phyloP scores from a whole-genome alignment of 2,797 vertebrate species.

The Lates japonicus region DNA sequence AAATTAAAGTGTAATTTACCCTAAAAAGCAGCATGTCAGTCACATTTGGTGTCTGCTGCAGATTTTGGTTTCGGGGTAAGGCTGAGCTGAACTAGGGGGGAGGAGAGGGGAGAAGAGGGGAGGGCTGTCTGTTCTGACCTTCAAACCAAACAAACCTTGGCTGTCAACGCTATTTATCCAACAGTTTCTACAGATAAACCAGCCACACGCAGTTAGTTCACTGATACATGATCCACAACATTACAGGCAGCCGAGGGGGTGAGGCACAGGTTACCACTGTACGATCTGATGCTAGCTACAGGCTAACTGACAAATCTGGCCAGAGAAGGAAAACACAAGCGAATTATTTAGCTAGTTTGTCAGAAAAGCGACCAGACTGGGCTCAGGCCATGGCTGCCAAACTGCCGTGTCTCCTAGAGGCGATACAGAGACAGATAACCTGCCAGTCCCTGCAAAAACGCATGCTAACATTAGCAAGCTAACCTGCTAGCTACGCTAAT shows the following conservation, averaged over 20 bases:
- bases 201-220: background rate
- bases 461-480: slow-evolving; percentile 41
- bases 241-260: background rate
- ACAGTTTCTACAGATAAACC: background rate
- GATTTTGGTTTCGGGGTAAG: no score
- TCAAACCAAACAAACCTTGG: slow-evolving; percentile 59
- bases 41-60: background rate
- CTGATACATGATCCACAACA: background rate
- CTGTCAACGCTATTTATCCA: background rate
- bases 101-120: background rate
- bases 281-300: background rate
- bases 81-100: background rate
- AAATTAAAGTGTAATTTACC: no score
- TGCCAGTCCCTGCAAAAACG: background rate
- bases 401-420: no score
- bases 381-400: background rate
- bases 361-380: no score
- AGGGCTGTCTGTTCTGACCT: slow-evolving; percentile 47
- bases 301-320: background rate
- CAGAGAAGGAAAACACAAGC: fast-evolving
- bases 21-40: background rate
- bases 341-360: fast-evolving
- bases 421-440: fast-evolving
- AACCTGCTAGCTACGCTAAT: slow-evolving; percentile 31
- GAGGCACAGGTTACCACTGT: background rate